Base-by-base conservation (phyloP, 2,113 vertebrate species). In the Coryphaenoides rupestris region DNA sequence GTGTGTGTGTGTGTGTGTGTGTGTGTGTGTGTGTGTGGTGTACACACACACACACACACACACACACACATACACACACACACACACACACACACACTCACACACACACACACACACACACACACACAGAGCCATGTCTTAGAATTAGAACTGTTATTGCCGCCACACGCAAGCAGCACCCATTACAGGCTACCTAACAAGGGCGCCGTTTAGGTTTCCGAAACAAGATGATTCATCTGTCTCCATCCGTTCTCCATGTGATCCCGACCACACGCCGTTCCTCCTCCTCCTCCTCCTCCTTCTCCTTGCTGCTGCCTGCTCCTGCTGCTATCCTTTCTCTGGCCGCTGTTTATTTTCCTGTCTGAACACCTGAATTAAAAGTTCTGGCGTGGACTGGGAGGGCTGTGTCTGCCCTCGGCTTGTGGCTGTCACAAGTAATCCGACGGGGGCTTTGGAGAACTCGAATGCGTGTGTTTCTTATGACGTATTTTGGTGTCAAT, bases 81-180 rank as follows among this genome's bases (percentile, higher is more conserved):
- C n/a, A n/a, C n/a, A n/a, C n/a, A n/a, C n/a, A n/a, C n/a, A n/a
- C n/a, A n/a, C n/a, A n/a, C n/a, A n/a, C n/a, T n/a, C n/a, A n/a
- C n/a, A n/a, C n/a, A n/a, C n/a, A n/a, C n/a, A n/a, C n/a, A n/a
- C n/a, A n/a, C n/a, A n/a, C n/a, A n/a, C n/a, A n/a, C 49, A 50
- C 52, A 54, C 52, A 54, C 52, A 54, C 52, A 54, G n/a, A 54
- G n/a, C 17, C 68, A 72, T 66, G 79, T 73, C 76, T 80, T 60
- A 73, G 78, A 79, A 63, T 73, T 69, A 68, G 28, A 33, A 5
- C 28, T 85, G 82, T 88, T 85, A 83, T 83, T 80, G 74, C 80
- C 81, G 75, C 76, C 72, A 74, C 84, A 88, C 87, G 83, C 85
- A 87, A 84, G 90, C 81, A 84, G 90, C 81, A 83, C 77, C 75